Evolutionary conservation across 2,888 invertebrate genomes (phyloP).

Genomic region (Maniola hyperantus): DNA sequence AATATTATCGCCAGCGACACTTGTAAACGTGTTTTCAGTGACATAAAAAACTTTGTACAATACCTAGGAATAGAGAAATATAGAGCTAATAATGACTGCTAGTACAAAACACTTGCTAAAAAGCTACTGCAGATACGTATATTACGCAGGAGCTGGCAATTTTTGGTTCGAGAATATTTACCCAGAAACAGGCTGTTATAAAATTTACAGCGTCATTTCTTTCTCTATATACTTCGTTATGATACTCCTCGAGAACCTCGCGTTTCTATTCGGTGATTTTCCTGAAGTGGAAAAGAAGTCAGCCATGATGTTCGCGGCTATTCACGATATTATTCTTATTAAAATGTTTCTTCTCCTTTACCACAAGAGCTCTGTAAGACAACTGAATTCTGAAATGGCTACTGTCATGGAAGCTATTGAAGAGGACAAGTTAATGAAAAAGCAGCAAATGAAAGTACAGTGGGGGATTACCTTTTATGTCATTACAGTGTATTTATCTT

Average conservation of each 20-base stretch:
- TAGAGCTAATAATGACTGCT: slow-evolving; percentile 14
- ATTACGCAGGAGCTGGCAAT: slow-evolving; percentile 65
- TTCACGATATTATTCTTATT: slow-evolving; percentile 67
- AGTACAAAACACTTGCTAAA: slow-evolving; percentile 47
- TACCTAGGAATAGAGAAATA: background rate
- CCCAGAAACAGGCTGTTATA: slow-evolving; percentile 55
- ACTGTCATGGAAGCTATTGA: slow-evolving; percentile 60
- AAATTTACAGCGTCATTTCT: slow-evolving; percentile 55
- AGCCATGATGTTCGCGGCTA: slow-evolving; percentile 70
- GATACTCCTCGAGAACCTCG: slow-evolving; percentile 70
- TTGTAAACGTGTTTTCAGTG: slow-evolving; percentile 9
- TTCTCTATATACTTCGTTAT: slow-evolving; percentile 64
- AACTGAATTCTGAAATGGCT: slow-evolving; percentile 68
- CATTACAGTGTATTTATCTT: slow-evolving; percentile 65
- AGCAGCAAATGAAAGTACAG: slow-evolving; percentile 63
- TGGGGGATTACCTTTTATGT: slow-evolving; percentile 60
- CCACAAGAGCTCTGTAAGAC: slow-evolving; percentile 64
- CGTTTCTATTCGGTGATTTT: slow-evolving; percentile 64
- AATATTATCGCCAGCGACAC: background rate
- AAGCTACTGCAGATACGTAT: slow-evolving; percentile 64
- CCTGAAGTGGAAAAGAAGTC: slow-evolving; percentile 71
- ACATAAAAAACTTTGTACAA: background rate
- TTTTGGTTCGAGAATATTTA: slow-evolving; percentile 64
- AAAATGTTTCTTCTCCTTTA: slow-evolving; percentile 69
- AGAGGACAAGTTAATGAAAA: slow-evolving; percentile 58